Evolutionary conservation across 2,888 invertebrate genomes (phyloP).

Genomic region (Pyrocoelia pectoralis): DNA sequence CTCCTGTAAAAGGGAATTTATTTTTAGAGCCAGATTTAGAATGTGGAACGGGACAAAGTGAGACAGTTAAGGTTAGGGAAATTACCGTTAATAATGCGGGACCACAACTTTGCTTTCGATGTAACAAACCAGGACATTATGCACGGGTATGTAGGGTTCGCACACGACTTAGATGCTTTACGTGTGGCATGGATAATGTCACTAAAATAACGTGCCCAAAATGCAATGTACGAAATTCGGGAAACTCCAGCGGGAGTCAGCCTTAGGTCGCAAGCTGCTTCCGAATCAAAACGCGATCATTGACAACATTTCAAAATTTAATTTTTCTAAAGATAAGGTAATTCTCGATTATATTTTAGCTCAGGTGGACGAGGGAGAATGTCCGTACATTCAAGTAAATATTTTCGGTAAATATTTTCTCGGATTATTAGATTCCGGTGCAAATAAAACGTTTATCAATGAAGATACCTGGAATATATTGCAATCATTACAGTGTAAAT

Average conservation of each 20-base stretch:
- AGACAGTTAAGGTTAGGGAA: no score
- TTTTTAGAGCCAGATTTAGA: not conserved
- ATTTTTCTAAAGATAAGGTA: not conserved
- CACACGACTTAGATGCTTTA: no score
- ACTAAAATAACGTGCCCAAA: no score
- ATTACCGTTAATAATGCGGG: no score
- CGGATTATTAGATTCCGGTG: no score
- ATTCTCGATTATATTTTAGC: slow-evolving; percentile 23
- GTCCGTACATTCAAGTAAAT: slow-evolving; percentile 23
- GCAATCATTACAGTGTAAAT: not conserved
- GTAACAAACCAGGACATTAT: no score
- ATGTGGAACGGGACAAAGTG: not conserved
- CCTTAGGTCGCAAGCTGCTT: not conserved
- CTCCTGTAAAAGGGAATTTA: not conserved
- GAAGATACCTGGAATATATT: not conserved
- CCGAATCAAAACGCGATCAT: not conserved
- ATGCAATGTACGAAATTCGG: not conserved
- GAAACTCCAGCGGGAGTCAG: not conserved
- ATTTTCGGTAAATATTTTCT: slow-evolving; percentile 22
- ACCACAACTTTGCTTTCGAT: no score
- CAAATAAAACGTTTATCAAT: no score
- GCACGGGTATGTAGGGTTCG: no score
- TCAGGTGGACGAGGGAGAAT: slow-evolving; percentile 11
- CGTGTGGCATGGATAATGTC: no score
- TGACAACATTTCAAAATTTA: not conserved